Evolutionary conservation across 2,797 vertebrate species (phyloP), one percentile per base, ranked within the genome.

Genomic region (Tragopan temminckii): DNA sequence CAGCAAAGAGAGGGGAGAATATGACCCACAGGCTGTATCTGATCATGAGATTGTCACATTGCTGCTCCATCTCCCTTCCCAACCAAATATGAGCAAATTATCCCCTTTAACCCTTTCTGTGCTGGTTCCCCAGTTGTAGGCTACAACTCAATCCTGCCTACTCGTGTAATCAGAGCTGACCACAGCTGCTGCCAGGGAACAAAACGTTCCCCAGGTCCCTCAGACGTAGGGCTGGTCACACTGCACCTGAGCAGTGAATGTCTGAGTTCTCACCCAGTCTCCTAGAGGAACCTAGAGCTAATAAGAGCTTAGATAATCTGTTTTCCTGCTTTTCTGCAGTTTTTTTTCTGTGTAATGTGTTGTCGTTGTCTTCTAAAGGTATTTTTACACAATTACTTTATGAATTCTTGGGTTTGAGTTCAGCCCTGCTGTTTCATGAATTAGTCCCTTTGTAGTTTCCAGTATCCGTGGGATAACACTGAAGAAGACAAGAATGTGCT

Each of bases 231-330:
- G 5, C 6, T 45, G 68, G 15, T 75, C 31, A 40, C 71, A 68
- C 33, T 45, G 17, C 18, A 64, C 17, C 19, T 11, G 8, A 43
- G 24, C 8, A 36, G 7, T 1, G 25, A 45, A 58, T 70, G n/a
- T 24, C 9, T 5, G 18, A 43, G 9, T 29, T 72, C 11, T 7
- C 17, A 5, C 8, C 7, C 8, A 8, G 2, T 17, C 31, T 67
- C 1, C 3, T 20, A n/a, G 36, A 35, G 58, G 18, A 46, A 20
- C 7, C 4, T 9, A 21, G 24, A 50, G 12, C 4, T 3, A n/a
- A 7, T 0, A 7, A 45, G 15, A 5, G 1, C 0, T 0, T 14
- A 9, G 1, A 0, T 0, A 0, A 23, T 2, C 1, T 80, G 5
- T 2, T 0, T 76, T 4, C 0, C 4, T 0, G 0, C 3, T 40